Base-by-base conservation (phyloP, 2,113 vertebrate genomes). In the Seriola aureovittata region DNA sequence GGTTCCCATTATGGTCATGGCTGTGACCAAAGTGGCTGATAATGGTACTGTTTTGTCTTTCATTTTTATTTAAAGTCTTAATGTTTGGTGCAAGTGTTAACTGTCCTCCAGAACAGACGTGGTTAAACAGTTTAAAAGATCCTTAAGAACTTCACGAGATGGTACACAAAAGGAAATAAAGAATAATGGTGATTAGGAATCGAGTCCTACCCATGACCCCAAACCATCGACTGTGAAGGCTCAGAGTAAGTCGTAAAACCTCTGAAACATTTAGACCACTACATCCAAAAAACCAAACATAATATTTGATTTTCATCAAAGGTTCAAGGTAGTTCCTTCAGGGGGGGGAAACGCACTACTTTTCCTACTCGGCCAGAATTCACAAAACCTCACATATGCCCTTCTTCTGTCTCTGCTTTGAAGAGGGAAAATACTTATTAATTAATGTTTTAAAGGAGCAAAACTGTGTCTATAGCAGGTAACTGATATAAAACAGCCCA, bases 1-100 rank as follows among this genome's bases (percentile, higher is more conserved):
- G 0, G 97, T 99, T 8, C 98, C 98, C 36, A 96, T 99, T 82
- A 99, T 98, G 96, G 72, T 97, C 85, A 97, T 99, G 97, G 97
- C 97, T 0, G 96, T 98, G 82, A 98, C 97, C 78, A 97, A 93
- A 91, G 80, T 90, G 93, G 63, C 89, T 42, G 91, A 91, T 17
- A 96, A 94, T 89, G 97, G 98, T 96, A 42, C 8, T 2, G 4
- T 16, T 7, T 55, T 21, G 8, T 40, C 25, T 38, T 19, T 42
- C 8, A 25, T 25, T 25, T 57, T 68, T 23, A 8, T 38, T 40
- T 29, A 14, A 63, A 36, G n/a, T 42, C 34, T 36, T 4, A 36
- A 36, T 36, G 34, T 36, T 36, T 36, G 34, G 34, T 36, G 6
- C 34, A 36, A 36, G 34, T 36, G 34, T 36, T 36, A 36, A 36